Evolutionary conservation across 2,888 invertebrate genomes (phyloP).

Genomic region (Ditylenchus weischeri): DNA sequence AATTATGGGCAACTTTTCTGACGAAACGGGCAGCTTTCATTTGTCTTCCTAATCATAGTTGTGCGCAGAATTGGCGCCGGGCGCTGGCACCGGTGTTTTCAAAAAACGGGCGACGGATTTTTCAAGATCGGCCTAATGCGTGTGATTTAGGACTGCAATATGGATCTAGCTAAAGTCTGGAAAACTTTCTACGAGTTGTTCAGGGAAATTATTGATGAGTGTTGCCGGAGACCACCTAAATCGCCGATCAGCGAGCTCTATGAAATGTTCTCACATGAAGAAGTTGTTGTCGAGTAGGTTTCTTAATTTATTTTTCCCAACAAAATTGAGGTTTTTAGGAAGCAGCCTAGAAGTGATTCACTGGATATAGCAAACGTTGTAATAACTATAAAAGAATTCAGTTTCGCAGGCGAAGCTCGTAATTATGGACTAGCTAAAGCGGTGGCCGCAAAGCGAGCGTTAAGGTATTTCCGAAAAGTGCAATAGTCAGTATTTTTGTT

Average conservation of each 20-base stretch:
- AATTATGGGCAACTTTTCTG: too few relatives aligned
- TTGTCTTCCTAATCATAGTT: too few relatives aligned
- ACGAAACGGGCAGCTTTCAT: too few relatives aligned
- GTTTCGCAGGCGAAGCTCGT: slow-evolving; percentile 71
- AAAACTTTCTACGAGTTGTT: slow-evolving; percentile 85
- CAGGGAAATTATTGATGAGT: slow-evolving; percentile 90
- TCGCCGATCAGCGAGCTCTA: slow-evolving; percentile 88
- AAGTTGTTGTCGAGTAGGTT: slow-evolving; percentile 68
- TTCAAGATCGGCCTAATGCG: too few relatives aligned
- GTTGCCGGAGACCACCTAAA: slow-evolving; percentile 93
- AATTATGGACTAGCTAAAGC: slow-evolving; percentile 72
- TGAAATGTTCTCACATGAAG: slow-evolving; percentile 90
- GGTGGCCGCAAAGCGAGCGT: too few relatives aligned
- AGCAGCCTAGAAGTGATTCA: slow-evolving; percentile 85
- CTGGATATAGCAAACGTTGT: slow-evolving; percentile 82
- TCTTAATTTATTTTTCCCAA: not conserved
- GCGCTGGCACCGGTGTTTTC: too few relatives aligned
- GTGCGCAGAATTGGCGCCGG: too few relatives aligned
- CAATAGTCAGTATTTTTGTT: too few relatives aligned
- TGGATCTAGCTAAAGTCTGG: slow-evolving; percentile 52
- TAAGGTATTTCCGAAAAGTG: too few relatives aligned
- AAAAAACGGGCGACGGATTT: too few relatives aligned
- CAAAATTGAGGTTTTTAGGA: slow-evolving; percentile 64
- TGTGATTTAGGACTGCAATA: slow-evolving; percentile 41
- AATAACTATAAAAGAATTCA: slow-evolving; percentile 84